These are phyloP conservation scores for Apamea epomidion DNA, from an alignment of 2,888 invertebrate genomes.

Conservation along the genomic window DNA sequence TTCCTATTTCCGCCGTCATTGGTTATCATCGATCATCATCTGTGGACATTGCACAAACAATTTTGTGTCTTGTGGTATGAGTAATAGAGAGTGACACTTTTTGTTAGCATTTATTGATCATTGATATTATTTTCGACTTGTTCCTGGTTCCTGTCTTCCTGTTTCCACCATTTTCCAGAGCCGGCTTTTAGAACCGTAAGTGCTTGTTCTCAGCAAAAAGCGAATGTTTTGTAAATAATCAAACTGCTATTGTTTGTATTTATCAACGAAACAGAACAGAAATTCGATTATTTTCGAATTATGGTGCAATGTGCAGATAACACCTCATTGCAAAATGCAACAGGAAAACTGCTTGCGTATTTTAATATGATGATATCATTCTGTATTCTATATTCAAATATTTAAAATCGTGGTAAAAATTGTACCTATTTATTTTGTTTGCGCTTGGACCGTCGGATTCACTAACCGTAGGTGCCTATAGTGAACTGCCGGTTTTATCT, in stretches of 20 bases:
- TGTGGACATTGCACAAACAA: constrained; percentile 15
- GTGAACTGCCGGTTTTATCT: background rate
- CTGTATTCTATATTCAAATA: background rate
- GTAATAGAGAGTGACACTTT: constrained; percentile 38
- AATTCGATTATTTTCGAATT: background rate
- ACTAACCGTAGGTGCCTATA: background rate
- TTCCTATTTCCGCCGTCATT: background rate
- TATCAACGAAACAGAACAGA: background rate
- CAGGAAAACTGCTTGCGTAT: constrained; percentile 24
- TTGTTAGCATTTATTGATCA: constrained; percentile 10
- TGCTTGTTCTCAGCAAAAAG: background rate
- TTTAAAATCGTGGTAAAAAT: background rate
- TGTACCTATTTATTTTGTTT: background rate
- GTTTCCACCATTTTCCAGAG: constrained; percentile 11
- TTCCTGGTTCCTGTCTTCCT: constrained; percentile 2
- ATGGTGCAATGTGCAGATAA: constrained; percentile 28
- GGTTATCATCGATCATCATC: background rate
- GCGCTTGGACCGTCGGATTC: background rate
- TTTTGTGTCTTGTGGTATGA: constrained; percentile 11
- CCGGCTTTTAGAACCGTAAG: constrained; percentile 20
- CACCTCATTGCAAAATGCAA: background rate
- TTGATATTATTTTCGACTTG: constrained; percentile 14
- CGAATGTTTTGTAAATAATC: constrained; percentile 1
- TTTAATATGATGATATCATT: background rate
- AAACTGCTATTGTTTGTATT: background rate